Evolutionary conservation across 2,113 vertebrate genomes (phyloP).

Genomic region (Carassius auratus): DNA sequence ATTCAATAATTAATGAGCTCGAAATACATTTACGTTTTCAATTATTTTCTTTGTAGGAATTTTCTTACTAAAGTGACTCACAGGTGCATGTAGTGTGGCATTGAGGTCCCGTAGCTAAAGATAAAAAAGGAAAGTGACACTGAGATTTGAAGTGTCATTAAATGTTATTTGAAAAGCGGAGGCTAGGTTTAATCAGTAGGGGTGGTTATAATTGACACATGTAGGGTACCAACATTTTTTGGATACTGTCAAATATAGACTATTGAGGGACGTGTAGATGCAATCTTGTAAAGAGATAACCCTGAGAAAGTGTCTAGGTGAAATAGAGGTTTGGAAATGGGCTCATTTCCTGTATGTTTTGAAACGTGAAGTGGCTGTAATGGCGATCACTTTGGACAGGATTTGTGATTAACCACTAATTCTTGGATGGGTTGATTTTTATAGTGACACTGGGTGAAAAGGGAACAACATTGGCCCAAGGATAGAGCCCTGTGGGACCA

Average conservation of each 20-base stretch:
- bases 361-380: neutral
- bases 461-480: neutral
- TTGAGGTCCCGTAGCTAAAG: neutral
- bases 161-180: neutral
- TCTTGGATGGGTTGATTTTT: neutral
- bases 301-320: neutral
- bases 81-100: neutral
- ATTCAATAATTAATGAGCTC: conserved; percentile 66
- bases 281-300: neutral
- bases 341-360: neutral
- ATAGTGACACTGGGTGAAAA: neutral
- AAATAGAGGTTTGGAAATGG: neutral
- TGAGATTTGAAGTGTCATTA: neutral
- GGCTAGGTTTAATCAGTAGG: neutral
- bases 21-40: neutral
- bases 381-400: neutral
- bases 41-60: neutral
- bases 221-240: too few relatives aligned
- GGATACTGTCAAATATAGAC: neutral
- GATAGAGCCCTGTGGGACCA: neutral
- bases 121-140: neutral
- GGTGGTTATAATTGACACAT: too few relatives aligned
- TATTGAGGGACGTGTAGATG: neutral
- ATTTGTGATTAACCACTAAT: neutral
- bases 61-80: neutral